Percentiles rank a stretch among this genome's conserved stretches.
These are phyloP conservation scores for Pelobates fuscus DNA, from an alignment of 2,113 vertebrate genomes.

Conservation along the genomic window DNA sequence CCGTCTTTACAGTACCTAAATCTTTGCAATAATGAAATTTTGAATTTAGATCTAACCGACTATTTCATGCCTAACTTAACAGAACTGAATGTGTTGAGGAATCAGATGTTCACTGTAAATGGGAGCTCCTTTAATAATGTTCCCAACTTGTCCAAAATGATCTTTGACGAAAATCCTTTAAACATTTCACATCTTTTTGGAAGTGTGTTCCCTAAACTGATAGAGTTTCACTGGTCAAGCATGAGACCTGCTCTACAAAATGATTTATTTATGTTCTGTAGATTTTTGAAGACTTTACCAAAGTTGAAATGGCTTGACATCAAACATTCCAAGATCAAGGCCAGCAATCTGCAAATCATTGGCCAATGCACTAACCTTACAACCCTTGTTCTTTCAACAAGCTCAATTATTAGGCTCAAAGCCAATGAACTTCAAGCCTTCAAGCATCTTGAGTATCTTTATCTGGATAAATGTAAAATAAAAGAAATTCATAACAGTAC, in stretches of 20 bases:
- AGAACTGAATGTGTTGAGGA: conserved; percentile 37
- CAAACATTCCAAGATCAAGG: conserved; percentile 42
- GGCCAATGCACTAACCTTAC: conserved; percentile 51
- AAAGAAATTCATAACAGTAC: background rate
- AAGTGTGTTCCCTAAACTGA: conserved; percentile 35
- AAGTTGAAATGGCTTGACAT: conserved; percentile 46
- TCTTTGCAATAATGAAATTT: conserved; percentile 43
- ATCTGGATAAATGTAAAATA: conserved; percentile 53
- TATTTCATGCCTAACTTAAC: conserved; percentile 44
- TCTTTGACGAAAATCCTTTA: conserved; percentile 50
- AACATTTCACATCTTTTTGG: conserved; percentile 45
- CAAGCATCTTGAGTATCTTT: conserved; percentile 34
- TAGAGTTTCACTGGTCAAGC: conserved; percentile 50
- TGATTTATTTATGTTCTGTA: conserved; percentile 10
- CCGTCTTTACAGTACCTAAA: conserved; percentile 41
- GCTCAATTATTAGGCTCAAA: background rate
- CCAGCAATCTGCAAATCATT: background rate
- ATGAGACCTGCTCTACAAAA: conserved; percentile 38
- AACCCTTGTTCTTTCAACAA: conserved; percentile 46
- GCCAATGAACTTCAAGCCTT: conserved; percentile 7
- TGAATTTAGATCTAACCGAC: conserved; percentile 45
- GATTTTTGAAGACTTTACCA: conserved; percentile 35
- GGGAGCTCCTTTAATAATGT: conserved; percentile 34
- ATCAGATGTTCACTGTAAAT: conserved; percentile 38
- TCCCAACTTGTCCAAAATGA: conserved; percentile 41